Evolutionary conservation across 2,888 invertebrate genomes (phyloP).

Genomic region (Idaea dimidiata): DNA sequence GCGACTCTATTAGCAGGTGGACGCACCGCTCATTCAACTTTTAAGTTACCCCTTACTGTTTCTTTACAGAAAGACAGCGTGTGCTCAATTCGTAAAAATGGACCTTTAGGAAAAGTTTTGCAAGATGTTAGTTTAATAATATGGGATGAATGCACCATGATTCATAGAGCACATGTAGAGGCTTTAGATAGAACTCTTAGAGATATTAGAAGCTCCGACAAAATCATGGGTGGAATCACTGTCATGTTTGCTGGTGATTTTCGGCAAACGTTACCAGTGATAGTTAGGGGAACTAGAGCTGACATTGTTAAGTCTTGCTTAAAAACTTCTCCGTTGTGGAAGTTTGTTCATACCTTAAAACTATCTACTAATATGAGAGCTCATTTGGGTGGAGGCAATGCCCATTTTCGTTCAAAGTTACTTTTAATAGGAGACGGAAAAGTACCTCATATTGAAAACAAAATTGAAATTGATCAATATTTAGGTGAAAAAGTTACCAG

Average conservation of each 20-base stretch:
- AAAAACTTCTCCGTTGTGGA: conserved; percentile 31
- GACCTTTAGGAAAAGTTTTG: no score
- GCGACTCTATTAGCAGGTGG: no score
- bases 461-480: conserved; percentile 28
- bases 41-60: no score
- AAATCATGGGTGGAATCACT: conserved; percentile 22
- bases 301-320: conserved; percentile 22
- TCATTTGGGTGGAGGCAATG: conserved; percentile 27
- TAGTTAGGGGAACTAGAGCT: conserved; percentile 25
- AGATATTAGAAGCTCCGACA: conserved; percentile 26
- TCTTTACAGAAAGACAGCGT: no score
- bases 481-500: conserved; percentile 23
- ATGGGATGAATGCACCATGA: no score
- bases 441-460: no score
- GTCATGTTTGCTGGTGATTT: conserved; percentile 29
- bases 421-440: conserved; percentile 23
- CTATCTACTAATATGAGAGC: conserved; percentile 32
- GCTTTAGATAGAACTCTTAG: conserved; percentile 29
- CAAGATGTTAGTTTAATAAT: neutral
- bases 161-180: conserved; percentile 30
- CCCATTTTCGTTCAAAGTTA: conserved; percentile 28
- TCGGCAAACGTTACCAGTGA: conserved; percentile 29
- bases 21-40: no score
- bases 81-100: no score
- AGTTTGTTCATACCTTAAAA: conserved; percentile 25